Conservation (phyloP, 1,140 invertebrate genomes). For the Psix sp. region DNA sequence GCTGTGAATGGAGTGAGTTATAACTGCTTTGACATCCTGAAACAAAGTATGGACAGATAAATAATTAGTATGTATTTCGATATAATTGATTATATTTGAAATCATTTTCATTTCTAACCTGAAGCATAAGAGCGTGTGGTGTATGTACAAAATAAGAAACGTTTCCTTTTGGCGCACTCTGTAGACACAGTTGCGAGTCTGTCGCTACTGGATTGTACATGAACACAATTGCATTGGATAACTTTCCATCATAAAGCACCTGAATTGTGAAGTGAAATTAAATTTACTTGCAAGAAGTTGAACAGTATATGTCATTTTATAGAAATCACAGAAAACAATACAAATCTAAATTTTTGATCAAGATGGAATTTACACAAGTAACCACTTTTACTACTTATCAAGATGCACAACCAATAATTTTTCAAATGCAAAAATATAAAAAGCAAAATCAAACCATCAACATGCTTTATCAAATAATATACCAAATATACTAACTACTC, state of each 20-base stretch:
- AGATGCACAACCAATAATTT: slow-evolving; percentile 37
- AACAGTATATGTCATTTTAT: background rate
- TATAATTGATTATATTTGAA: background rate
- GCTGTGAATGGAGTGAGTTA: slow-evolving; percentile 99
- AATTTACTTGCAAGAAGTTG: background rate
- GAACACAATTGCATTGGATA: slow-evolving; percentile 97
- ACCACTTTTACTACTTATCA: slow-evolving; percentile 7
- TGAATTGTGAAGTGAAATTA: slow-evolving; percentile 70
- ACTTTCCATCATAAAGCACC: slow-evolving; percentile 98
- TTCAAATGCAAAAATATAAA: slow-evolving; percentile 7
- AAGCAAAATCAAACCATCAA: slow-evolving; percentile 17
- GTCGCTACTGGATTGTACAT: slow-evolving; percentile 99
- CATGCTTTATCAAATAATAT: slow-evolving; percentile 25
- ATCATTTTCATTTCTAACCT: slow-evolving; percentile 84
- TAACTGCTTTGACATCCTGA: slow-evolving; percentile 98
- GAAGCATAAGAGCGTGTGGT: slow-evolving; percentile 98
- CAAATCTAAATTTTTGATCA: too few relatives aligned
- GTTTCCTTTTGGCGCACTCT: slow-evolving; percentile 98
- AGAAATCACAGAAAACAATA: too few relatives aligned
- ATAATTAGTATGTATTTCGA: background rate
- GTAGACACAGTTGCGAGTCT: slow-evolving; percentile 97
- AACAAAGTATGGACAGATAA: slow-evolving; percentile 58
- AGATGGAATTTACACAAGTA: slow-evolving; percentile 6
- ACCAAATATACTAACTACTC: slow-evolving; percentile 5
- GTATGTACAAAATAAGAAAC: slow-evolving; percentile 98